Base-by-base conservation (phyloP, 2,113 vertebrate species). In the Rhinoderma darwinii region DNA sequence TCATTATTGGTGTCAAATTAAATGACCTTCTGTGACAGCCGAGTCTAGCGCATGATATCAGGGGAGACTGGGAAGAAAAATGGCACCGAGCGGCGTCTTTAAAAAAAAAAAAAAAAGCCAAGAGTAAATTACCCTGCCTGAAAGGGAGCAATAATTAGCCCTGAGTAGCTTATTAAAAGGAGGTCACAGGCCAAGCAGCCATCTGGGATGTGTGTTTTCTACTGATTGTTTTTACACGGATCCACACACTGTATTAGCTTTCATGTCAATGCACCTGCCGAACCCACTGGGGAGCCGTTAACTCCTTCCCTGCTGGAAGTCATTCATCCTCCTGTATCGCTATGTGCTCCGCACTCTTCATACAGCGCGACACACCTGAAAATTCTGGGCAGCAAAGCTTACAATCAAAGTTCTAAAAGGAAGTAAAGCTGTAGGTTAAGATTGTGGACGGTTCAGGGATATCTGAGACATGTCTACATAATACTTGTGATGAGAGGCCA, bases 101-200 rank as follows among this genome's bases (percentile, higher is more conserved):
- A 86, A 86, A 81, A 86, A 32, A 86, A 73, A 86, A 73, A 95
- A 95, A 93, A 95, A 92, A 93, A 30, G 15, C 39, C 93, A 94
- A 94, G 93, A 94, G 94, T 94, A 96, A 96, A 96, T 96, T 95
- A 95, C 93, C 93, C 95, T 92, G 93, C 94, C 94, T 92, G 61
- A 92, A 95, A 94, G 90, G 94, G 93, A 92, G 93, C 94, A 94
- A 95, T 95, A 96, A 95, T 96, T 95, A 96, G 94, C 94, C 92
- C 92, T 95, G 95, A 95, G 94, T 94, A 94, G 94, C 93, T 95
- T 95, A 96, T 96, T 96, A 96, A 95, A 95, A 94, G 93, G 93
- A 94, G 94, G 93, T 93, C 94, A 95, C 93, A 95, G 94, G 95
- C 93, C 95, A 96, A 95, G 92, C 93, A 93, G 94, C 95, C 95